A percentile compares a stretch with the other conserved stretches of the same genome.
These are phyloP conservation scores for Ooceraea biroi DNA, from an alignment of 1,140 invertebrate species.

Conservation along the genomic window DNA sequence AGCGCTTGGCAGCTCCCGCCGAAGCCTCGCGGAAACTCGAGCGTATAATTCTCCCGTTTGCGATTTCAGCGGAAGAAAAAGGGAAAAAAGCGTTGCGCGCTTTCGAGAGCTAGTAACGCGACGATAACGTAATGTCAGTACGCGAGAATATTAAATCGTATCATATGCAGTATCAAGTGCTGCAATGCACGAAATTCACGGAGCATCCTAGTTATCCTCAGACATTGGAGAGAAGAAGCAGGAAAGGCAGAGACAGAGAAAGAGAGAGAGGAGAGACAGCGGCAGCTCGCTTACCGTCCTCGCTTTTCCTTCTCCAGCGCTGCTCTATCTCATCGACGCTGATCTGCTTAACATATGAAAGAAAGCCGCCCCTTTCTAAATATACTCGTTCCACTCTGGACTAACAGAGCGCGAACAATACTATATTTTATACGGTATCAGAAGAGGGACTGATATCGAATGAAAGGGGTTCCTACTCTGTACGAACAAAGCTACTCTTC, in stretches of 20 bases:
- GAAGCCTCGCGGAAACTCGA: slow-evolving; percentile 14
- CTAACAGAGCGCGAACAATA: slow-evolving; percentile 83
- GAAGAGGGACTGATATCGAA: slow-evolving; percentile 73
- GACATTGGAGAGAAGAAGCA: too few species aligned
- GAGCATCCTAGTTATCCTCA: not conserved
- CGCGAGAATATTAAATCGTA: slow-evolving; percentile 64
- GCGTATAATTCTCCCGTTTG: not conserved
- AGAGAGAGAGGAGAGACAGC: not conserved
- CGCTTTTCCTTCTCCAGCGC: not conserved
- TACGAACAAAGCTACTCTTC: slow-evolving; percentile 54
- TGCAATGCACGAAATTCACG: slow-evolving; percentile 22
- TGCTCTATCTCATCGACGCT: slow-evolving; percentile 76
- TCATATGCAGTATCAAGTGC: slow-evolving; percentile 42
- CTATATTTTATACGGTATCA: slow-evolving; percentile 83
- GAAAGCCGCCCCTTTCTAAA: slow-evolving; percentile 81
- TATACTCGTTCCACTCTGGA: slow-evolving; percentile 81
- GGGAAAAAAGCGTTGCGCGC: not conserved
- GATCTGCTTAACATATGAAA: slow-evolving; percentile 85
- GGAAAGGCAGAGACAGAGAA: too few species aligned
- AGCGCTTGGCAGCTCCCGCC: not conserved
- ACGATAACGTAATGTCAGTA: not conserved
- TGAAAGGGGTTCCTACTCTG: slow-evolving; percentile 77
- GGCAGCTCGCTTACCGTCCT: slow-evolving; percentile 6
- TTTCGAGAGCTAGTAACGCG: not conserved
- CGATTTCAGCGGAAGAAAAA: not conserved